Conservation (phyloP, 2,888 invertebrate genomes). For the Morpho deidamia region DNA sequence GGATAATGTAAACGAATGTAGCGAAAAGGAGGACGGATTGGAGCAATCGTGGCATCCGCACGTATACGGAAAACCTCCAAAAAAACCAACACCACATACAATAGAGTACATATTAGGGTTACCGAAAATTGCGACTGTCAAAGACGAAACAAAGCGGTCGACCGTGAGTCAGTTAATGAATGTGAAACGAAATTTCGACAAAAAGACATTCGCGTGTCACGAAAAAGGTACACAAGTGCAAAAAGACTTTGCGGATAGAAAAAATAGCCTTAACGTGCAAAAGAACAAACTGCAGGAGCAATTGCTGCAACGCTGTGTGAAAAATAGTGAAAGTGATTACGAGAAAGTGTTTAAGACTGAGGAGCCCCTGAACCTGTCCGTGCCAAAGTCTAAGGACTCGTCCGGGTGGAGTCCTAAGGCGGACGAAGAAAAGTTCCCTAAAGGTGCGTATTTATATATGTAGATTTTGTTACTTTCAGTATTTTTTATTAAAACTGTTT, state of each 20-base stretch:
- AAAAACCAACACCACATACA: slow-evolving; percentile 89
- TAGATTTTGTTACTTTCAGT: not conserved
- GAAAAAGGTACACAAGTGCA: slow-evolving; percentile 62
- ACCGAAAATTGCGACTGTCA: slow-evolving; percentile 33
- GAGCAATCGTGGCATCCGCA: slow-evolving; percentile 90
- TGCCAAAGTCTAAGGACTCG: slow-evolving; percentile 71
- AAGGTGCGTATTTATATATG: slow-evolving; percentile 43
- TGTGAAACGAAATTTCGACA: slow-evolving; percentile 55
- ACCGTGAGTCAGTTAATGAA: slow-evolving; percentile 55
- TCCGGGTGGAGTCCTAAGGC: slow-evolving; percentile 39
- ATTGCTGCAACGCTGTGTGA: slow-evolving; percentile 55
- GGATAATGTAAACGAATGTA: slow-evolving; percentile 24
- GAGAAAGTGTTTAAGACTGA: slow-evolving; percentile 49
- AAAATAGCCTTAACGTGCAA: slow-evolving; percentile 49
- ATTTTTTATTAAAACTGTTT: no score
- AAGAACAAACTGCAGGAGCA: slow-evolving; percentile 68
- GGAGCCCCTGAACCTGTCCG: slow-evolving; percentile 80
- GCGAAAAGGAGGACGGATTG: slow-evolving; percentile 37
- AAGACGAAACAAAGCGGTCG: slow-evolving; percentile 31
- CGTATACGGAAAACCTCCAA: slow-evolving; percentile 90
- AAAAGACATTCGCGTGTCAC: slow-evolving; percentile 34
- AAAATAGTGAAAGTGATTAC: slow-evolving; percentile 57
- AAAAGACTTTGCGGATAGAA: slow-evolving; percentile 45
- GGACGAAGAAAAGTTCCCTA: slow-evolving; percentile 52
- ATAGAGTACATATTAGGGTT: slow-evolving; percentile 92